Conservation (phyloP, 2,888 invertebrate species). For the Pseudococcus longispinus region DNA sequence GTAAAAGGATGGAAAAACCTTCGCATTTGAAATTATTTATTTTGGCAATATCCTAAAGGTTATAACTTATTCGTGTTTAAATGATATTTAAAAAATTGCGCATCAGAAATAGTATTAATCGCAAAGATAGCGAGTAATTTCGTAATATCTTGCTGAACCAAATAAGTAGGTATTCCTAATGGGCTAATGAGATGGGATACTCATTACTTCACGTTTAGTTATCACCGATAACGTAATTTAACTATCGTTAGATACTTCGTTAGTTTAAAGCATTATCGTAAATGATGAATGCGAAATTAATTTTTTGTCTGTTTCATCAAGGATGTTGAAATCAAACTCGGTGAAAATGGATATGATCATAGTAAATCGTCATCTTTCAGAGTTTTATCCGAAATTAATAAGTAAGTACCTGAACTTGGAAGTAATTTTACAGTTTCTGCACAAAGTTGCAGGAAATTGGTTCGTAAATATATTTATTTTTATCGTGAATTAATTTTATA, state of each 20-base stretch:
- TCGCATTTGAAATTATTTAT: not conserved
- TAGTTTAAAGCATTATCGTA: not conserved
- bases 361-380: conserved; percentile 24
- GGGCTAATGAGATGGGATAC: not conserved
- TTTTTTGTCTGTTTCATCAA: conserved; percentile 27
- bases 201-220: not conserved
- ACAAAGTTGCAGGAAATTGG: too few species aligned
- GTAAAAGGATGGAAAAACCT: not conserved
- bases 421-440: not conserved
- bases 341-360: conserved; percentile 30
- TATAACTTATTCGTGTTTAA: not conserved
- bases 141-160: not conserved
- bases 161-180: not conserved
- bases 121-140: not conserved
- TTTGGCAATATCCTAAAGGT: not conserved
- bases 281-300: not conserved
- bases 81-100: not conserved
- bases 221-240: not conserved
- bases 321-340: conserved; percentile 49
- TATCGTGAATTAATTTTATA: too few species aligned
- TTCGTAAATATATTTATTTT: too few species aligned
- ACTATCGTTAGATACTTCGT: not conserved
- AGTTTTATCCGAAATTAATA: conserved; percentile 27
- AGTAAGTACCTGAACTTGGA: not conserved
- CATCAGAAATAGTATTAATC: not conserved